A percentile compares a stretch with the other conserved stretches of the same genome.
phyloP scores from a whole-genome alignment of 92 coral and sea anemone genomes.

The Heliopora coerulea region DNA sequence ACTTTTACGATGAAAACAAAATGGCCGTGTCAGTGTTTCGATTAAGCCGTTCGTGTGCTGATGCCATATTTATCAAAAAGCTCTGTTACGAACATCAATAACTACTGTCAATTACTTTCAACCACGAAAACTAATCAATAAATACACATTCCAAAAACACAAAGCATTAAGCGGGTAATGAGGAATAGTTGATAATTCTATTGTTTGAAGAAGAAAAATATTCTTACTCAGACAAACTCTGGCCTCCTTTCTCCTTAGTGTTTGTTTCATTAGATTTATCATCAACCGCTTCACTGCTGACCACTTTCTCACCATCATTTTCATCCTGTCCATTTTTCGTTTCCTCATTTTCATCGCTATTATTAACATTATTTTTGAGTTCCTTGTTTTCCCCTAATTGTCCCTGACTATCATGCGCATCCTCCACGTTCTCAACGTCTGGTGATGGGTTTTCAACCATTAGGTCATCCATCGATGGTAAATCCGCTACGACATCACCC shows the following conservation, averaged over 20 bases:
- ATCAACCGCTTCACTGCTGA: background rate
- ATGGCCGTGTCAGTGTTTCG: too few species aligned
- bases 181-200: background rate
- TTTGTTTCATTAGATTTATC: slow-evolving; percentile 4
- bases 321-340: slow-evolving; percentile 6
- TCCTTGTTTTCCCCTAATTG: background rate
- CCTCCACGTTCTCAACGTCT: background rate
- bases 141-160: too few species aligned
- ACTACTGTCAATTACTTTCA: too few species aligned
- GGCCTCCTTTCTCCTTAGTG: slow-evolving; percentile 3
- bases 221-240: slow-evolving; percentile 40
- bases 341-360: slow-evolving; percentile 35
- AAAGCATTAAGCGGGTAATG: background rate
- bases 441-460: slow-evolving; percentile 25
- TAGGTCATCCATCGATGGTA: slow-evolving; percentile 54
- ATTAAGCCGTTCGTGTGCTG: too few species aligned
- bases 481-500: slow-evolving; percentile 25
- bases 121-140: too few species aligned
- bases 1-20: too few species aligned
- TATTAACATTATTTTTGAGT: slow-evolving; percentile 13
- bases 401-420: background rate
- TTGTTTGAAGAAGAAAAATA: background rate
- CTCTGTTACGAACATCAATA: too few species aligned
- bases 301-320: background rate
- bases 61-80: too few species aligned